Evolutionary conservation across 2,888 invertebrate genomes (phyloP).

Genomic region (Clivina fossor): DNA sequence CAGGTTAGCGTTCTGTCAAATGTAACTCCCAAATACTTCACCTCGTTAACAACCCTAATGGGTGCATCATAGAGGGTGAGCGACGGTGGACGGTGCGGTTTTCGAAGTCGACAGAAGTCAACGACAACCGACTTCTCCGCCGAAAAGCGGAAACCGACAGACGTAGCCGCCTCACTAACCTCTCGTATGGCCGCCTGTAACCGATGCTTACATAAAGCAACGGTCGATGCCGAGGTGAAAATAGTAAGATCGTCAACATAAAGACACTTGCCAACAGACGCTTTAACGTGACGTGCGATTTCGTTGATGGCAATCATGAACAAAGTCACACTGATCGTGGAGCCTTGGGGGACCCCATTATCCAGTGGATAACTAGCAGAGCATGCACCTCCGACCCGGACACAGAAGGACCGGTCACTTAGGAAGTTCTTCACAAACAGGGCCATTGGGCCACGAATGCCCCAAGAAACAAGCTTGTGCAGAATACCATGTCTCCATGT

Average conservation of each 20-base stretch:
- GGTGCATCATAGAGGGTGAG: neutral
- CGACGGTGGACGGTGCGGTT: neutral
- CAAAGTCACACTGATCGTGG: slow-evolving; percentile 30
- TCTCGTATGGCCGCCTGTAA: slow-evolving; percentile 26
- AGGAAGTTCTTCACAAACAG: slow-evolving; percentile 10
- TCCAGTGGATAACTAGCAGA: neutral
- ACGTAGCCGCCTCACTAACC: slow-evolving; percentile 4
- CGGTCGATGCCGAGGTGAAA: slow-evolving; percentile 13
- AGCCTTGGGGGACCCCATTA: slow-evolving; percentile 35
- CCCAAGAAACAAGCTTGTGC: neutral
- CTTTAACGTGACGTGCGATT: neutral
- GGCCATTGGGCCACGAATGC: neutral
- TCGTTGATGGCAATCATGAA: slow-evolving; percentile 35
- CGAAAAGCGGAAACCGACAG: slow-evolving; percentile 31
- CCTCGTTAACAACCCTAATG: slow-evolving; percentile 27
- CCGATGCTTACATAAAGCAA: neutral
- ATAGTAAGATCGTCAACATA: slow-evolving; percentile 35
- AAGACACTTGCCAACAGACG: slow-evolving; percentile 13
- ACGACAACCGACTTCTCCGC: slow-evolving; percentile 15
- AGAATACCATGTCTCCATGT: neutral
- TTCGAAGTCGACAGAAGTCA: slow-evolving; percentile 6
- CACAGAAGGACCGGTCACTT: neutral
- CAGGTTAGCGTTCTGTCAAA: slow-evolving; percentile 11
- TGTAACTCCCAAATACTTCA: slow-evolving; percentile 27
- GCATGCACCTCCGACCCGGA: neutral